Conservation (phyloP, 1,140 invertebrate genomes). For the Eulimnadia texana region DNA sequence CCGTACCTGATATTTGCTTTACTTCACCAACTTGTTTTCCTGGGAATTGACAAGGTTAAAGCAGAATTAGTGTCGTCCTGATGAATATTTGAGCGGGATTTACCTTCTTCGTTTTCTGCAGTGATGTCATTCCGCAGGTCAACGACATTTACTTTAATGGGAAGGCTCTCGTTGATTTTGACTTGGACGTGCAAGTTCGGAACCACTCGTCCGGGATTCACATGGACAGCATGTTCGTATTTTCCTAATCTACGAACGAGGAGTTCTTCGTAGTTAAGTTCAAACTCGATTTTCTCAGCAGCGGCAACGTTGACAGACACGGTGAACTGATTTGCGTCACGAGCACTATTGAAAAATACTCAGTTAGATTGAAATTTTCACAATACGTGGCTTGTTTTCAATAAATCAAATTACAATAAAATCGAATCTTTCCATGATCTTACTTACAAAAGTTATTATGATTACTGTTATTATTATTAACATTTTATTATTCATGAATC, state of each 20-base stretch:
- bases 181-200: constrained; percentile 6
- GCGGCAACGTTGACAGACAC: constrained; percentile 45
- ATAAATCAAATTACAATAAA: neutral
- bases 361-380: neutral
- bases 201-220: constrained; percentile 37
- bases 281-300: constrained; percentile 39
- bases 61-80: neutral
- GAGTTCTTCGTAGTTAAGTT: constrained; percentile 48
- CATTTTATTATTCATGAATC: too few species aligned
- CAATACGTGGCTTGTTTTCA: neutral
- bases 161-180: neutral
- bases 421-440: neutral
- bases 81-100: constrained; percentile 4
- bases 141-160: neutral
- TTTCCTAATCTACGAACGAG: constrained; percentile 36
- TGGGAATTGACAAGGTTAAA: neutral
- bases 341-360: constrained; percentile 30
- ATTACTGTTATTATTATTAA: too few species aligned
- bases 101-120: constrained; percentile 1
- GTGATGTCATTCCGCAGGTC: neutral
- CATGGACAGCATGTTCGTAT: constrained; percentile 44
- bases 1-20: constrained; percentile 16
- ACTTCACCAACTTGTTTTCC: constrained; percentile 20
- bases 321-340: constrained; percentile 47
- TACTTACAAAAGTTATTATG: constrained; percentile 21